Conservation (phyloP, 2,113 vertebrate species). For the Cheirogaleus medius region DNA sequence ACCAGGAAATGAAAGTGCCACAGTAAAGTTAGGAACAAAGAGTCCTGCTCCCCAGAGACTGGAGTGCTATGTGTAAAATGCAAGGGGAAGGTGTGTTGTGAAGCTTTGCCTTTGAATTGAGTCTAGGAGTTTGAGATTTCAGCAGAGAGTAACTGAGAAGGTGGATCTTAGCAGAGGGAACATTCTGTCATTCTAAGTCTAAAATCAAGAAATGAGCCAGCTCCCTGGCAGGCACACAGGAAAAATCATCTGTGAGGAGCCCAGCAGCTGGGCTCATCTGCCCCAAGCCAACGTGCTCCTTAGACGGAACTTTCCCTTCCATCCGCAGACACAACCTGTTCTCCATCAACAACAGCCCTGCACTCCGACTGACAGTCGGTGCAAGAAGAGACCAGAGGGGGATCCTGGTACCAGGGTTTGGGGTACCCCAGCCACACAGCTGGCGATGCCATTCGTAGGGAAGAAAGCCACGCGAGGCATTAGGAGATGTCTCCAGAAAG, state of each 20-base stretch:
- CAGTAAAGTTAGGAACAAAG: neutral
- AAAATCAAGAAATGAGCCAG: neutral
- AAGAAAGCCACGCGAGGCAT: neutral
- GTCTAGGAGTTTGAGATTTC: neutral
- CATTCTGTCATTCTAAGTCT: neutral
- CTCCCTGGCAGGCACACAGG: neutral
- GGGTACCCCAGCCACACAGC: neutral
- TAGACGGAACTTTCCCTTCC: neutral
- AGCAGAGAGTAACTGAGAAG: neutral
- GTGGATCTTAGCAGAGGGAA: neutral
- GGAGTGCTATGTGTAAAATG: neutral
- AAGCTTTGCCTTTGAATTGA: neutral
- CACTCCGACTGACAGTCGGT: neutral
- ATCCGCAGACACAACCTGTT: neutral
- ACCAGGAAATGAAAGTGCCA: neutral
- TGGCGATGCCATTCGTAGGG: too few relatives aligned
- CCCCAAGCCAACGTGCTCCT: neutral
- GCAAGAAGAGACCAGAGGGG: neutral
- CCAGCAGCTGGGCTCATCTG: too few relatives aligned
- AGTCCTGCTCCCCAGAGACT: neutral
- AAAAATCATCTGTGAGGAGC: neutral
- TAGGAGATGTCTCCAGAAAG: neutral
- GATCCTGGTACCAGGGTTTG: neutral
- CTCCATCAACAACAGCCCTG: neutral
- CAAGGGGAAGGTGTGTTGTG: accelerated